Evolutionary conservation across 2,113 vertebrate genomes (phyloP).

Genomic region (Nicator chloris): DNA sequence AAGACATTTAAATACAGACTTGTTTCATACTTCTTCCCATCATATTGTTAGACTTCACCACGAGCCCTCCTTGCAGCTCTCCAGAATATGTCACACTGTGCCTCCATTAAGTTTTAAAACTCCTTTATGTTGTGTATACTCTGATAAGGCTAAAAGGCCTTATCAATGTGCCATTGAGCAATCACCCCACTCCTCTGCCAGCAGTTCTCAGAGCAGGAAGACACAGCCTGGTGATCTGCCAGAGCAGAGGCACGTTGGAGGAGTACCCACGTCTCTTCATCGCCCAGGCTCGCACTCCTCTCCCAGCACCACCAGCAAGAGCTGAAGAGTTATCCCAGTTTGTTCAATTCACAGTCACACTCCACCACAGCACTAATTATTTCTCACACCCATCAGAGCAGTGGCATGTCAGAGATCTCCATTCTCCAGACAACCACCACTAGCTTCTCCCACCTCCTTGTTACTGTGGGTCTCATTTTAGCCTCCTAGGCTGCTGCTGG

Average conservation of each 20-base stretch:
- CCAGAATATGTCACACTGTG: background rate
- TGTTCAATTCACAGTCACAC: background rate
- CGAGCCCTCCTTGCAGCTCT: background rate
- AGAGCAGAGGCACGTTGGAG: background rate
- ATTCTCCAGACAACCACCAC: background rate
- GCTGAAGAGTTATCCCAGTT: background rate
- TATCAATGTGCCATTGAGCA: background rate
- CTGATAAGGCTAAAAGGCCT: background rate
- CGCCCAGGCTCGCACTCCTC: background rate
- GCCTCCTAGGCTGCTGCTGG: too few species aligned
- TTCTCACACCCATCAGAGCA: background rate
- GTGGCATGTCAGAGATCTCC: background rate
- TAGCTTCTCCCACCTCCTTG: background rate
- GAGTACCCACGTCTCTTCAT: background rate
- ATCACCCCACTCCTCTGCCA: background rate
- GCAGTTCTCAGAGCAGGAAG: background rate
- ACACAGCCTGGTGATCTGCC: background rate
- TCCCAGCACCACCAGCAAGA: background rate
- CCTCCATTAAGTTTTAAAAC: background rate
- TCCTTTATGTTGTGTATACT: background rate
- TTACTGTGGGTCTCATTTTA: too few species aligned
- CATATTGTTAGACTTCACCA: background rate
- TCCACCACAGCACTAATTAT: background rate
- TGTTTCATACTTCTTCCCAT: background rate
- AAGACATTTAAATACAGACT: background rate